Conservation (phyloP, 2,888 invertebrate genomes). For the Craniophora ligustri region DNA sequence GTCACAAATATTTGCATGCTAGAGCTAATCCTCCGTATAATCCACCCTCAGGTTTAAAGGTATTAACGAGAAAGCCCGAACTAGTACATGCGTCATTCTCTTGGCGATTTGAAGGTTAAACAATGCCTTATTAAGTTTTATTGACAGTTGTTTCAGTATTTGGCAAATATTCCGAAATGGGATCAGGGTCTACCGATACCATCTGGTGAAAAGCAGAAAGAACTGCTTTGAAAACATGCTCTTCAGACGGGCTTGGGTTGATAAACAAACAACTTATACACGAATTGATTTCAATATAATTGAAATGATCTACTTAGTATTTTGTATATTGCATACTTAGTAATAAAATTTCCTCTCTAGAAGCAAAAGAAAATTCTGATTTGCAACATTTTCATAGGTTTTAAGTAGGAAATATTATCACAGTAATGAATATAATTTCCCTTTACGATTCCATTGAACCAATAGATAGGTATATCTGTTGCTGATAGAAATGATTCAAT, state of each 20-base stretch:
- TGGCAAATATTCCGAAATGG: conserved; percentile 42
- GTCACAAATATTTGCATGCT: conserved; percentile 67
- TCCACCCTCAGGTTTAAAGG: conserved; percentile 58
- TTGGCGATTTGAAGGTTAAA: conserved; percentile 58
- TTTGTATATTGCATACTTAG: too few species aligned
- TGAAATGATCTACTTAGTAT: too few species aligned
- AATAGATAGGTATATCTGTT: background rate
- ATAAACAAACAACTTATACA: too few species aligned
- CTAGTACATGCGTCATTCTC: conserved; percentile 55
- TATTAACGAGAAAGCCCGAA: conserved; percentile 66
- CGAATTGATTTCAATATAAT: too few species aligned
- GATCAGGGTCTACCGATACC: conserved; percentile 25
- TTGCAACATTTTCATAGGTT: conserved; percentile 1
- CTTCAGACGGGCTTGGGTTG: too few species aligned
- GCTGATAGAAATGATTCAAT: conserved; percentile 6
- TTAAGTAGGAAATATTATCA: conserved; percentile 18
- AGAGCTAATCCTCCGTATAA: conserved; percentile 60
- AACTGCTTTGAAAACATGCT: background rate
- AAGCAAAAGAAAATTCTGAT: background rate
- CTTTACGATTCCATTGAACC: conserved; percentile 20
- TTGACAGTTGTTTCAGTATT: conserved; percentile 51
- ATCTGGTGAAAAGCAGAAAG: background rate
- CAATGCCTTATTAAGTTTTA: conserved; percentile 60
- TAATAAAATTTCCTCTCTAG: too few species aligned
- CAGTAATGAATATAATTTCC: background rate